Evolutionary conservation across 1,140 invertebrate species (phyloP).

Genomic region (Oreohelix idahoensis): DNA sequence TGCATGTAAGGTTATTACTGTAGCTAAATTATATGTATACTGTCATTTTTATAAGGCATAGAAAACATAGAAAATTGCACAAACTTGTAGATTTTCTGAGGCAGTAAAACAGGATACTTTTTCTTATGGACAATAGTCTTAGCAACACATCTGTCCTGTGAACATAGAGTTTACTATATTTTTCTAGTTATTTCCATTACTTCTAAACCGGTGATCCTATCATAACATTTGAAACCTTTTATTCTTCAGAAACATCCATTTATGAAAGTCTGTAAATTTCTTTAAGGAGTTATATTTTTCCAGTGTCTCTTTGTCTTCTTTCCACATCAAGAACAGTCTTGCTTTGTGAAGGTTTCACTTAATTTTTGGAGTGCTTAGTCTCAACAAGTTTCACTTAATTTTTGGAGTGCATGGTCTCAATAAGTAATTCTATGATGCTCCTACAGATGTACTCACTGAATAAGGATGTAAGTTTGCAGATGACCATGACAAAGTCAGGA

Average conservation of each 20-base stretch:
- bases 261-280: not conserved
- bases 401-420: not conserved
- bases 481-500: slow-evolving; percentile 59
- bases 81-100: no score
- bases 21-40: no score
- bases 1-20: no score
- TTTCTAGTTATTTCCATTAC: no score
- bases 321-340: not conserved
- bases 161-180: no score
- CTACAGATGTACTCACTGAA: slow-evolving; percentile 55
- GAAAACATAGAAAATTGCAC: no score
- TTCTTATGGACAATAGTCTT: no score
- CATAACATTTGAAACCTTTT: no score
- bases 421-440: not conserved
- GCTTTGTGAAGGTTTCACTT: not conserved
- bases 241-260: not conserved
- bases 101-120: no score
- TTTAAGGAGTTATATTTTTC: not conserved
- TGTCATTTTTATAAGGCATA: no score
- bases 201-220: no score
- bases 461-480: slow-evolving; percentile 57
- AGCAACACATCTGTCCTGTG: no score
- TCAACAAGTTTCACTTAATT: not conserved
- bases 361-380: not conserved
- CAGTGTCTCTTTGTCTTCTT: not conserved